These are phyloP conservation scores for Peromyscus leucopus DNA, from an alignment of 2,113 vertebrate genomes.

Conservation along the genomic window DNA sequence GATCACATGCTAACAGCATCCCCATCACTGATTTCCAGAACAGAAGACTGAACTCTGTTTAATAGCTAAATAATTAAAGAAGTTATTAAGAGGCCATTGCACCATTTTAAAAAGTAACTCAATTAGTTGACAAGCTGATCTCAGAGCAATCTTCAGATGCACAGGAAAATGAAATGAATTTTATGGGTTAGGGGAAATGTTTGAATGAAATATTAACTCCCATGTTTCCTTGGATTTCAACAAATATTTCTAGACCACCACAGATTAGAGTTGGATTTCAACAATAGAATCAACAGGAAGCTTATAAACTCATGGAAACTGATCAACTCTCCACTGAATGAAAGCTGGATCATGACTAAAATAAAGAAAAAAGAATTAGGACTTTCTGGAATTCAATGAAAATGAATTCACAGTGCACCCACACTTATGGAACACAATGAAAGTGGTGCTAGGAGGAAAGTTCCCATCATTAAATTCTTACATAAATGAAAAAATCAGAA, in stretches of 20 bases:
- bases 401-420: not conserved
- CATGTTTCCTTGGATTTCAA: slow-evolving; percentile 33
- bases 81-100: slow-evolving; percentile 83
- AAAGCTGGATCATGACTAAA: not conserved
- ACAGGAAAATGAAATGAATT: slow-evolving; percentile 74
- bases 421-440: too few species aligned
- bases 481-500: too few species aligned
- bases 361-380: not conserved
- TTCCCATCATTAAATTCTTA: too few species aligned
- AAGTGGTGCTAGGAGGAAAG: too few species aligned
- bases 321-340: not conserved
- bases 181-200: slow-evolving; percentile 60
- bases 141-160: slow-evolving; percentile 40
- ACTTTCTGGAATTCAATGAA: not conserved
- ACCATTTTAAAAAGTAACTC: slow-evolving; percentile 79
- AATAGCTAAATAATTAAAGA: slow-evolving; percentile 85
- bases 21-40: slow-evolving; percentile 72
- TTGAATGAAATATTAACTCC: slow-evolving; percentile 50
- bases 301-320: not conserved
- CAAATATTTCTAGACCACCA: not conserved
- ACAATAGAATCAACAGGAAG: not conserved
- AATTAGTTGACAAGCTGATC: slow-evolving; percentile 76
- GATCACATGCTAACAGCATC: slow-evolving; percentile 63
- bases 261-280: not conserved
- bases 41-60: slow-evolving; percentile 76